Base-by-base conservation (phyloP, 2,113 vertebrate species). In the Indri indri region DNA sequence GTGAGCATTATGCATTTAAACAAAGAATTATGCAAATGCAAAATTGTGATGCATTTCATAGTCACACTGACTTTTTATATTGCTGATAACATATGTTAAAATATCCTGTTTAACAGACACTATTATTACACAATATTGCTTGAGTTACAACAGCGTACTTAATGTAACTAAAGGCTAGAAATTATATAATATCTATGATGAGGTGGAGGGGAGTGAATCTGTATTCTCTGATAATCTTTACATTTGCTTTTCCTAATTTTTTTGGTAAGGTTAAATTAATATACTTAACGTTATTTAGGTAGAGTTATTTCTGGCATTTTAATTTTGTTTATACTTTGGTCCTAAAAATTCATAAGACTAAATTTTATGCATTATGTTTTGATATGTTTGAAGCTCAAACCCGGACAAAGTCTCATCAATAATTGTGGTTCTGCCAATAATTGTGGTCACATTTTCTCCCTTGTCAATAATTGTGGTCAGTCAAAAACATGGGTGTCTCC, bases 51-150 rank as follows among this genome's bases (percentile, higher is more conserved):
- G 76, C 42, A 83, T 87, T 97, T 97, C 87, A 30, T 76, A 96
- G 93, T 95, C 63, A 79, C 4, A 59, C 34, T 88, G 80, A 97
- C 45, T 89, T 92, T 94, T 97, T 93, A 68, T 94, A 94, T 90
- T 91, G 96, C 76, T 91, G 47, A 92, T 74, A 94, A 86, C 73
- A 80, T 96, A 92, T 93, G 92, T 95, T 96, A 80, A 95, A 96
- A 93, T 96, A 42, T 68, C 59, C 45, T 25, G 27, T 87, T 95
- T 96, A 96, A 71, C 37, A 96, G 77, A 92, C 59, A 80, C 59
- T 87, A 84, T 94, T 90, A 95, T 94, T 91, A 80, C 8, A 89
- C 32, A 94, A 68, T 63, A 77, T 80, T 90, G 96, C 84, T 96
- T 93, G 74, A 84, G 89, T 89, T 95, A 79, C 47, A 94, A 86